These are phyloP conservation scores for Hipparchia sbordonii DNA, from an alignment of 2,888 invertebrate genomes.

Conservation along the genomic window DNA sequence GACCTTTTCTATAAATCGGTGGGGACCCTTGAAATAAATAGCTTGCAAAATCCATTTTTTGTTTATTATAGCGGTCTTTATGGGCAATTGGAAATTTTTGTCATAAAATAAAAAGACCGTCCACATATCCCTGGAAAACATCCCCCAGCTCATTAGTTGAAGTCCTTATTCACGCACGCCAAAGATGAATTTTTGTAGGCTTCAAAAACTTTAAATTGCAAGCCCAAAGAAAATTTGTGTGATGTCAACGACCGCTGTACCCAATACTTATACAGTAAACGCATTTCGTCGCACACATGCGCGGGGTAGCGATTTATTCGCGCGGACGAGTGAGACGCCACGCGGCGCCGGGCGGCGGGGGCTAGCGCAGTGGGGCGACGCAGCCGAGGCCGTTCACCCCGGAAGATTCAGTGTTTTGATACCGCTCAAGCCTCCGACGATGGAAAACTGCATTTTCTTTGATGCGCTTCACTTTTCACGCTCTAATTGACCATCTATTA, in stretches of 20 bases:
- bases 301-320: constrained; percentile 73
- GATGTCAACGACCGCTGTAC: constrained; percentile 77
- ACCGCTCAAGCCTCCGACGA: constrained; percentile 73
- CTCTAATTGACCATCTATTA: constrained; percentile 67
- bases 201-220: constrained; percentile 33
- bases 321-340: constrained; percentile 61
- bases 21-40: too few species aligned
- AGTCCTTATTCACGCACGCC: constrained; percentile 9
- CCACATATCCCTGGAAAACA: not conserved
- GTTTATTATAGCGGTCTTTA: too few species aligned
- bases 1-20: too few species aligned
- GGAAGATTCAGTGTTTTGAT: constrained; percentile 83
- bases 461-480: constrained; percentile 78
- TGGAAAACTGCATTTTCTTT: constrained; percentile 82
- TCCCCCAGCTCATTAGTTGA: constrained; percentile 7
- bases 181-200: constrained; percentile 22
- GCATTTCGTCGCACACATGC: constrained; percentile 76
- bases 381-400: constrained; percentile 76
- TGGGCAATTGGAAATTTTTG: too few species aligned
- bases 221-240: constrained; percentile 64
- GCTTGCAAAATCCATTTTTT: too few species aligned
- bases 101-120: too few species aligned
- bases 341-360: constrained; percentile 61
- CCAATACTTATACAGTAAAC: constrained; percentile 78
- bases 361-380: constrained; percentile 64